These are phyloP conservation scores for Melinaea marsaeus DNA, from an alignment of 2,888 invertebrate genomes.

Conservation along the genomic window DNA sequence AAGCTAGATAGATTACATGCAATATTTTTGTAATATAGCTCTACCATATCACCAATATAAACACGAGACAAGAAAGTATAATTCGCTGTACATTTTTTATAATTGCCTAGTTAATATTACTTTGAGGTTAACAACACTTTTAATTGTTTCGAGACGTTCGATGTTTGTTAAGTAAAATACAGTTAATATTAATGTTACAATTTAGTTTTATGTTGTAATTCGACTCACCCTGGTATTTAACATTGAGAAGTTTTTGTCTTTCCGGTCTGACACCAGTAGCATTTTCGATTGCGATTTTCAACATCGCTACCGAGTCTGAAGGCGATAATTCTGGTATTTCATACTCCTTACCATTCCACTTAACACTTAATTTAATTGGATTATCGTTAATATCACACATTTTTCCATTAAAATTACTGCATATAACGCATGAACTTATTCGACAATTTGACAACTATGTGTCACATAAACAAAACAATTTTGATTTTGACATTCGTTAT, in stretches of 20 bases:
- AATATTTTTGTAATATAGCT: no score
- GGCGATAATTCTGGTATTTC: slow-evolving; percentile 85
- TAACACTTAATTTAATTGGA: slow-evolving; percentile 82
- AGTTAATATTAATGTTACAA: no score
- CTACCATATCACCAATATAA: no score
- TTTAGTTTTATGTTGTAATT: slow-evolving; percentile 35
- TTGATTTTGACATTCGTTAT: slow-evolving; percentile 32
- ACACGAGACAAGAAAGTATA: no score
- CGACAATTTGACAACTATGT: slow-evolving; percentile 35
- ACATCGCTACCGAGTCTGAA: slow-evolving; percentile 87
- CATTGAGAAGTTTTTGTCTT: slow-evolving; percentile 94
- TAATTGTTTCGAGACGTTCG: no score
- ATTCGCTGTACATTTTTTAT: no score
- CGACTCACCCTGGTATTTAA: slow-evolving; percentile 90
- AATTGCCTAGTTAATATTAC: no score
- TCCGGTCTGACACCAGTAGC: slow-evolving; percentile 95
- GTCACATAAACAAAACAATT: slow-evolving; percentile 65
- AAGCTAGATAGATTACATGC: no score
- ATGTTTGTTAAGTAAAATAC: no score
- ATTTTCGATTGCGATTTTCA: slow-evolving; percentile 91
- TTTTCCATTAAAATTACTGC: slow-evolving; percentile 46
- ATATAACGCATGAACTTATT: slow-evolving; percentile 26
- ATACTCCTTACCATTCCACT: slow-evolving; percentile 96
- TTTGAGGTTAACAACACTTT: no score
- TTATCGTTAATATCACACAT: slow-evolving; percentile 73